Percentiles rank a stretch among this genome's conserved stretches.
phyloP scores from a whole-genome alignment of 2,113 vertebrate species.

The Rhadina sibilatrix region DNA sequence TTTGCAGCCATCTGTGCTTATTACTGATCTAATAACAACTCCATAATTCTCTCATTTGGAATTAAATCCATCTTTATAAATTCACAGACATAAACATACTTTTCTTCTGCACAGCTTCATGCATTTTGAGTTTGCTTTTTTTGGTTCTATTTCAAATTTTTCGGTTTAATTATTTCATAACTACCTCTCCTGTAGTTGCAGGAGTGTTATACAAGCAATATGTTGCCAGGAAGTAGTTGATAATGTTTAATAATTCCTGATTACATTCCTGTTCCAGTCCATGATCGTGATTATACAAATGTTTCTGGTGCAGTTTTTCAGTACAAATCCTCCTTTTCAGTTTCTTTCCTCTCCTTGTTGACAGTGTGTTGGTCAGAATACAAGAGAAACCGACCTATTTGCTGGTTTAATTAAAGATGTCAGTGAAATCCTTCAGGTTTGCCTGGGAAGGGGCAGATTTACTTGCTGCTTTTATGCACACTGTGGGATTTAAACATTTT shows the following conservation, averaged over 20 bases:
- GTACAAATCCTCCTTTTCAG: conserved; percentile 62
- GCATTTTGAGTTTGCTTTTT: background rate
- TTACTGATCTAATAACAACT: conserved; percentile 11
- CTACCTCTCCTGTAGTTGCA: conserved; percentile 11
- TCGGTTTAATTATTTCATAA: conserved; percentile 43
- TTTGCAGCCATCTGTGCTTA: conserved; percentile 45
- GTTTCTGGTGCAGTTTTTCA: conserved; percentile 62
- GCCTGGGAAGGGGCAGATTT: conserved; percentile 63
- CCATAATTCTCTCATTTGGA: background rate
- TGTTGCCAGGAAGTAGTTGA: conserved; percentile 55
- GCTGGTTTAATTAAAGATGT: conserved; percentile 71
- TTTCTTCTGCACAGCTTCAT: background rate
- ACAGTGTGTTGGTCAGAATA: conserved; percentile 48
- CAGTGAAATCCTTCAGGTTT: conserved; percentile 57
- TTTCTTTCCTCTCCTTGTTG: conserved; percentile 24
- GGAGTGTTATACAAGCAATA: background rate
- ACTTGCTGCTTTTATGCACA: conserved; percentile 58
- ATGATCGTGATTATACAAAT: conserved; percentile 59
- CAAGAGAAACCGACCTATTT: conserved; percentile 59
- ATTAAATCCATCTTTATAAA: background rate
- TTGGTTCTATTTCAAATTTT: background rate
- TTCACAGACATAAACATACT: background rate
- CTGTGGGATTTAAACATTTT: conserved; percentile 64
- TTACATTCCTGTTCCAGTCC: conserved; percentile 57
- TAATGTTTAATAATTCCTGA: conserved; percentile 60